Percentiles rank a stretch among this genome's conserved stretches.
Evolutionary conservation across 2,888 invertebrate species (phyloP).

Genomic region (Platycheirus rosarum): DNA sequence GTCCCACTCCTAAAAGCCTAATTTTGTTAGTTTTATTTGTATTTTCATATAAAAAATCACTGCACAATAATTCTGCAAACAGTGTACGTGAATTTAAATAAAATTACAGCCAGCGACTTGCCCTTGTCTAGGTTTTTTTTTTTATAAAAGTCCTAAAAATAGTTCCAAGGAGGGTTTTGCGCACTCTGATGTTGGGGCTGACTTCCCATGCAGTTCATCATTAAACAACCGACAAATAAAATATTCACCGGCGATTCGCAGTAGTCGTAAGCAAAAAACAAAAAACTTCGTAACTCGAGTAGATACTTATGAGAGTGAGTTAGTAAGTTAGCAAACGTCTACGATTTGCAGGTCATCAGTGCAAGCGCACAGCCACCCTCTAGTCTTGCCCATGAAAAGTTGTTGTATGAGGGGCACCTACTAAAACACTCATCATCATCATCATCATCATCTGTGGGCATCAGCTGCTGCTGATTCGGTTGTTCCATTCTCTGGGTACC

Average conservation of each 20-base stretch:
- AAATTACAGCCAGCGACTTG: conserved; percentile 17
- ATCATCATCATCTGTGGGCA: conserved; percentile 56
- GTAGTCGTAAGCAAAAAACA: conserved; percentile 7
- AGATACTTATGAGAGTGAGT: conserved; percentile 14
- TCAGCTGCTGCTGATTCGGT: conserved; percentile 50
- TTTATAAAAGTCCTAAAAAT: conserved; percentile 11
- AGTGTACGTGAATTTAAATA: conserved; percentile 8
- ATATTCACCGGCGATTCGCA: conserved; percentile 2
- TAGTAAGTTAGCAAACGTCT: conserved; percentile 35
- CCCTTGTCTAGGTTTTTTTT: neutral
- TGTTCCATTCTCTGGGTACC: conserved; percentile 12
- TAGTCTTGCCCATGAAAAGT: conserved; percentile 25
- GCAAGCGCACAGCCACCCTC: conserved; percentile 28
- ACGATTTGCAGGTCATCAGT: conserved; percentile 69
- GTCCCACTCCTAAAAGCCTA: too few species aligned
- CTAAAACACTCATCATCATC: conserved; percentile 37
- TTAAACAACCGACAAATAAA: conserved; percentile 55
- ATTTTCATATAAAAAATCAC: neutral
- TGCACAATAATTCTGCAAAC: conserved; percentile 13
- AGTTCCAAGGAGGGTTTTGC: conserved; percentile 28
- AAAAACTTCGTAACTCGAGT: conserved; percentile 16
- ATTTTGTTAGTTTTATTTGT: too few species aligned
- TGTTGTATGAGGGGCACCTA: conserved; percentile 41
- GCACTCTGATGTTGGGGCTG: conserved; percentile 25
- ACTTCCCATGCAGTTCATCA: conserved; percentile 66